phyloP scores from a whole-genome alignment of 2,888 invertebrate species.

The Schizotus pectinicornis region DNA sequence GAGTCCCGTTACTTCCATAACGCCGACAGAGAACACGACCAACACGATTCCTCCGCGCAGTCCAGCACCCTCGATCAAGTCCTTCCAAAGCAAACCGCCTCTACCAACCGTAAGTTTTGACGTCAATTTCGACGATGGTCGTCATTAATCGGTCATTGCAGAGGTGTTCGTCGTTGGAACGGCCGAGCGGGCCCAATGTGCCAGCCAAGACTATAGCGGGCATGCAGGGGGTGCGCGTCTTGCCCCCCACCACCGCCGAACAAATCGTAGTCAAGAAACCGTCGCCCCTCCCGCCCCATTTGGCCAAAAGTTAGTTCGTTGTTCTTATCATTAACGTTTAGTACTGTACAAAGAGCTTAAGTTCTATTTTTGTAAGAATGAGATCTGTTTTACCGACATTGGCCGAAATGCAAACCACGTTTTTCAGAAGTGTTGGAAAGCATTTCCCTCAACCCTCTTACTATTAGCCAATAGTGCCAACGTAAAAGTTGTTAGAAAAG shows the following conservation, averaged over 20 bases:
- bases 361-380: no score
- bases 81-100: constrained; percentile 63
- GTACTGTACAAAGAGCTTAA: no score
- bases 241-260: constrained; percentile 59
- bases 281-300: constrained; percentile 75
- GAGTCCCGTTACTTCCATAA: constrained; percentile 57
- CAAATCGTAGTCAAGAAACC: constrained; percentile 65
- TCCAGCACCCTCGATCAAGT: constrained; percentile 51
- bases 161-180: constrained; percentile 86
- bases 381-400: no score
- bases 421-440: no score
- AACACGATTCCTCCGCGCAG: constrained; percentile 55
- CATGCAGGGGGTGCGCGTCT: constrained; percentile 56
- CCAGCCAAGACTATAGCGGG: constrained; percentile 62
- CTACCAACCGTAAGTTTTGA: constrained; percentile 69
- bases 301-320: constrained; percentile 69
- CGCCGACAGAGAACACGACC: constrained; percentile 46
- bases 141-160: constrained; percentile 46
- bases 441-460: no score
- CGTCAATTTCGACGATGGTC: not conserved
- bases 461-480: no score
- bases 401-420: no score
- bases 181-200: constrained; percentile 66
- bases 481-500: no score
- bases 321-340: no score